Conservation (phyloP, 2,113 vertebrate species). For the Pelmatolapia mariae region DNA sequence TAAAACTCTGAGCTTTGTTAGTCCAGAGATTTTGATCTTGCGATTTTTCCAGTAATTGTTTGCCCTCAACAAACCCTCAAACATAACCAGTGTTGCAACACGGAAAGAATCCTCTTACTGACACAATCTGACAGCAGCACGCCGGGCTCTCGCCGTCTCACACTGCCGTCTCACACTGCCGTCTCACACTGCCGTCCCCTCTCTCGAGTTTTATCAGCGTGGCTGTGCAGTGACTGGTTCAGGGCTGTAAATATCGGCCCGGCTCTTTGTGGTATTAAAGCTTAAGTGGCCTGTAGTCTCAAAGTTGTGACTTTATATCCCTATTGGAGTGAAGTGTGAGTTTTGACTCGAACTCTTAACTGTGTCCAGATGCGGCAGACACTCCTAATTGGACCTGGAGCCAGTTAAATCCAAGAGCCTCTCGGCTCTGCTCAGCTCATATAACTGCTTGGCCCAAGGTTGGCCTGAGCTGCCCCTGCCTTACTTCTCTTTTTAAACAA, state of each 20-base stretch:
- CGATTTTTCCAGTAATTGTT: conserved; percentile 45
- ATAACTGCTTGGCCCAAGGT: conserved; percentile 33
- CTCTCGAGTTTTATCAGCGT: conserved; percentile 17
- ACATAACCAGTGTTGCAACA: conserved; percentile 36
- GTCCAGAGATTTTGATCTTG: background rate
- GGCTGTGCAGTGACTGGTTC: conserved; percentile 15
- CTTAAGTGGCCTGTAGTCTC: conserved; percentile 16
- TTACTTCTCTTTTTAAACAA: background rate
- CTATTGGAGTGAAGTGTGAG: conserved; percentile 56
- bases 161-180: background rate
- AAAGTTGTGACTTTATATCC: conserved; percentile 57
- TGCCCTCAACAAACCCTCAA: conserved; percentile 39
- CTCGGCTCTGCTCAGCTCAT: conserved; percentile 41
- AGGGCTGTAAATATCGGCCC: conserved; percentile 26
- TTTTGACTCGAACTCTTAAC: conserved; percentile 63
- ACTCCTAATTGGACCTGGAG: conserved; percentile 76
- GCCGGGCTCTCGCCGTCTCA: background rate
- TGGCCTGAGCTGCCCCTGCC: conserved; percentile 18
- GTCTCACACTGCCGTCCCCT: background rate
- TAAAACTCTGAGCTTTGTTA: background rate
- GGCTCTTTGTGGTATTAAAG: conserved; percentile 20
- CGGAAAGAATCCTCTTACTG: conserved; percentile 21
- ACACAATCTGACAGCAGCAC: conserved; percentile 26
- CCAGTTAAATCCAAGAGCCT: conserved; percentile 69
- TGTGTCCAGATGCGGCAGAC: conserved; percentile 72